Base-by-base conservation (phyloP, 2,888 invertebrate species). In the Girardia tigrina region DNA sequence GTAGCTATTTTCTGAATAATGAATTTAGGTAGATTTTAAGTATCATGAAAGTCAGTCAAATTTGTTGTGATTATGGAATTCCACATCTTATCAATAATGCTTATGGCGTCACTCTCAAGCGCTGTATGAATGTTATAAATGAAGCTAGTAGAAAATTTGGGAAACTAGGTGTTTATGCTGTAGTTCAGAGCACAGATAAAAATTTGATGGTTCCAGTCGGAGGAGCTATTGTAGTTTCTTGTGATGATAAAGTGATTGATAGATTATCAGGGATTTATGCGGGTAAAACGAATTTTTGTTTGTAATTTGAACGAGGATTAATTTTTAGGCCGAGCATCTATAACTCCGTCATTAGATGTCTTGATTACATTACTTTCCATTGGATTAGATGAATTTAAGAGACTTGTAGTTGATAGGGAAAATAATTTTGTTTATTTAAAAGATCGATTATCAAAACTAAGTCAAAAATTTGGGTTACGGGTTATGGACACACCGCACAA, bases 191-290 rank as follows among this genome's bases (percentile, higher is more conserved):
- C 80, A 89, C 90, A 12, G 91, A 91, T 83, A 91, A 91, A 82
- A 91, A 91, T 84, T 88, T 91, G 77, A 83, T 90, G 84, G 90
- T 91, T 27, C 91, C 91, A 16, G 91, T 91, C 0, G 91, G 91
- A 8, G 91, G 91, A 0, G 88, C 90, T 16, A 79, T 84, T 16
- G 88, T 91, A 76, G 90, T 89, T 27, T 88, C 89, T 0, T 89
- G 89, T 82, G 87, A 90, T 81, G 86, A 87, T 78, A 83, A 84
- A 29, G 83, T 88, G 26, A 84, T 90, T 28, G 86, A 88, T 78
- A 84, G 86, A 78, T 88, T 91, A 78, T 88, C 89, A 29, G 88
- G 88, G 82, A 87, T 87, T 79, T 91, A 91, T 85, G 89, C 90
- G 78, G 90, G 88, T 87, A 81, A 78, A 79, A 20, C 26, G 36